These are phyloP conservation scores for Eupristina koningsbergeri DNA, from an alignment of 1,140 invertebrate species.

Conservation along the genomic window DNA sequence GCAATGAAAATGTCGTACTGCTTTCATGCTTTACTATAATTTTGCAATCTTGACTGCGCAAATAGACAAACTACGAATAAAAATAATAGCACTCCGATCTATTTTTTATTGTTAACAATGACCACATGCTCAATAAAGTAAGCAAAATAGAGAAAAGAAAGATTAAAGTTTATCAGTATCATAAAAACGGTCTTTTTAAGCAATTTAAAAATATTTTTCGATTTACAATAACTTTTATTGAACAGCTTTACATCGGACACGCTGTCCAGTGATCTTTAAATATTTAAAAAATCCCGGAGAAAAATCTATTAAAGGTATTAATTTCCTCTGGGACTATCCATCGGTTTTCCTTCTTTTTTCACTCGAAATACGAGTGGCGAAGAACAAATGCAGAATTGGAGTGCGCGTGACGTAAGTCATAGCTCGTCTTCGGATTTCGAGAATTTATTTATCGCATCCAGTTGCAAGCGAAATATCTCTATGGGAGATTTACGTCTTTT, in stretches of 20 bases:
- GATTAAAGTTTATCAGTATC: neutral
- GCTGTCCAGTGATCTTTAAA: neutral
- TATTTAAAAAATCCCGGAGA: neutral
- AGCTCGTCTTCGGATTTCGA: slow-evolving; percentile 40
- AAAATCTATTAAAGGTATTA: neutral
- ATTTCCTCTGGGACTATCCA: neutral
- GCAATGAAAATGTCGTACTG: neutral
- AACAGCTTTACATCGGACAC: neutral
- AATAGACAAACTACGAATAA: neutral
- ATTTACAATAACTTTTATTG: neutral
- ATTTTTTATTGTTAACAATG: neutral
- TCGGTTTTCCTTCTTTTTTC: slow-evolving; percentile 2
- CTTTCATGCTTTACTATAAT: neutral
- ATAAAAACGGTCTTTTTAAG: neutral
- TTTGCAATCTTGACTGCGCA: neutral
- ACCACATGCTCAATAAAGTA: neutral
- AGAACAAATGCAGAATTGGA: neutral
- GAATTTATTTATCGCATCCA: slow-evolving; percentile 42
- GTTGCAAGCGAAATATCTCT: slow-evolving; percentile 23
- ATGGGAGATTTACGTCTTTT: slow-evolving; percentile 40
- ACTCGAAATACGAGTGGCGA: neutral
- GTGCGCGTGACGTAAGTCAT: slow-evolving; percentile 18
- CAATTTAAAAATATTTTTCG: neutral
- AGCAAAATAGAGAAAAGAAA: neutral
- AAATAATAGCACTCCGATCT: neutral